Percentiles rank a stretch among this genome's conserved stretches.
phyloP scores from a whole-genome alignment of 2,113 vertebrate species.

The Scomber japonicus region DNA sequence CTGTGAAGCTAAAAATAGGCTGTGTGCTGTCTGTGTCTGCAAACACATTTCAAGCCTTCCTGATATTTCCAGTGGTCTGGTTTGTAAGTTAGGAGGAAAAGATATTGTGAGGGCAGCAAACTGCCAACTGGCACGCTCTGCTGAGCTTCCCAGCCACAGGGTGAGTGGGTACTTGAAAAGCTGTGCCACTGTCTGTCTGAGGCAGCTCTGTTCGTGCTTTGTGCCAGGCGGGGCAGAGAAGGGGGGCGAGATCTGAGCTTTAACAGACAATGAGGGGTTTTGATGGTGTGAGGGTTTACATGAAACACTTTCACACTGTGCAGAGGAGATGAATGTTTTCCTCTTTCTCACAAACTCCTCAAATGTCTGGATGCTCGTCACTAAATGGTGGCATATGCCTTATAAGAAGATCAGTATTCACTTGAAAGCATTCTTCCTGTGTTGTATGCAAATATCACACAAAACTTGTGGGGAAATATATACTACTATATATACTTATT shows the following conservation, averaged over 20 bases:
- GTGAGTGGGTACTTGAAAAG: constrained; percentile 68
- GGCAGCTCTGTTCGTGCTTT: constrained; percentile 56
- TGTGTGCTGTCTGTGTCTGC: constrained; percentile 37
- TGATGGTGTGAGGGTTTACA: constrained; percentile 40
- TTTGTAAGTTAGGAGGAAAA: constrained; percentile 49
- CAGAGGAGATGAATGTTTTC: constrained; percentile 32
- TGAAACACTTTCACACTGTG: constrained; percentile 43
- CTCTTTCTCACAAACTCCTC: constrained; percentile 1
- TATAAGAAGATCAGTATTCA: constrained; percentile 4
- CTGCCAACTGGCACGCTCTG: constrained; percentile 65
- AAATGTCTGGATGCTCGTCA: constrained; percentile 22
- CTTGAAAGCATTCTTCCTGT: constrained; percentile 1
- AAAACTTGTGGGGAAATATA: neutral
- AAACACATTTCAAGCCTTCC: constrained; percentile 35
- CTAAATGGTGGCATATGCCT: constrained; percentile 31
- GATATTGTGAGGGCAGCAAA: constrained; percentile 51
- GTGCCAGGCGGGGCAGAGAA: constrained; percentile 54
- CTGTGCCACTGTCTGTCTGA: constrained; percentile 65
- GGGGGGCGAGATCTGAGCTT: constrained; percentile 20
- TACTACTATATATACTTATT: neutral
- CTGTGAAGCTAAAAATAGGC: constrained; percentile 53
- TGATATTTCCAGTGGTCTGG: constrained; percentile 49
- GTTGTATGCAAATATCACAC: neutral
- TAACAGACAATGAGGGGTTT: constrained; percentile 65
- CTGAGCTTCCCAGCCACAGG: constrained; percentile 66